Base-by-base conservation (phyloP, 2,113 vertebrate species). In the Myxocyprinus asiaticus region DNA sequence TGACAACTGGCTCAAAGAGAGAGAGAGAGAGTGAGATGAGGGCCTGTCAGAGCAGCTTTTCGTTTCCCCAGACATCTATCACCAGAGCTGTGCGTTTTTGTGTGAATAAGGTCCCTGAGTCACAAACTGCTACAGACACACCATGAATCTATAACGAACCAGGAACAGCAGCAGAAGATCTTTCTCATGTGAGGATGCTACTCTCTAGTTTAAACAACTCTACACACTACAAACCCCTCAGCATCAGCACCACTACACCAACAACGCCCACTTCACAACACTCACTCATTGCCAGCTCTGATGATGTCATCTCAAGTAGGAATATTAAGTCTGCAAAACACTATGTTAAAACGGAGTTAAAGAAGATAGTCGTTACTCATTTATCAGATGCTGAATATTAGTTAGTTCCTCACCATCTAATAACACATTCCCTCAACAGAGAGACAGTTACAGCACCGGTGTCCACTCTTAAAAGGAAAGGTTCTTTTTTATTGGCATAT, bases 1-100 rank as follows among this genome's bases (percentile, higher is more conserved):
- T 83, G 82, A 78, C 82, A 80, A 83, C 82, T 55, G 43, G 78
- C 69, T 73, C 10, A 58, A 76, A 62, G 59, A 62, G 66, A 73
- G 6, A 65, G 76, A 3, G 63, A 74, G 63, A 10, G 75, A 67
- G 70, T 61, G n/a, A 58, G 69, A 33, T 33, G 22, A 33, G 22
- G 22, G 76, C 64, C 55, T 75, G 65, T 75, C 70, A 14, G 71
- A 70, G 81, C 77, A 82, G 65, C 61, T 74, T 74, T 68, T 59
- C n/a, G 11, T 42, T 67, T 79, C 12, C 43, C 77, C 81, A 62
- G 76, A 63, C 76, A 82, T 75, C 55, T 15, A 70, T 69, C 43
- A 12, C 1, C 55, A 51, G 55, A 79, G 14, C 61, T 2, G 45
- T 45, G 66, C 70, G 48, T 33, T 33, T 81, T 66, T 64, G 55